phyloP scores from a whole-genome alignment of 1,140 invertebrate genomes.

The Magallana ariakensis region DNA sequence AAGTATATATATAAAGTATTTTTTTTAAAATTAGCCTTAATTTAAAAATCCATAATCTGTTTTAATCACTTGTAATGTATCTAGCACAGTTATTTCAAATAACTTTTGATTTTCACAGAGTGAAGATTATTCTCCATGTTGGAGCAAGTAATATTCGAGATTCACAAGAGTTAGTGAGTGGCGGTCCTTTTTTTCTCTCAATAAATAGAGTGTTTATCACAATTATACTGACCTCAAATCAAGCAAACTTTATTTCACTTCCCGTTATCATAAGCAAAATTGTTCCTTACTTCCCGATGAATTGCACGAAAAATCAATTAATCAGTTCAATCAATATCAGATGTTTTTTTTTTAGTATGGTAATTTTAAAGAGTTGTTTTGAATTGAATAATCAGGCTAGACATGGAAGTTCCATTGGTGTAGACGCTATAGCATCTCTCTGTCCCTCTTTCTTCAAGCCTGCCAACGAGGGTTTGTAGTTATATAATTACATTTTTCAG shows the following conservation, averaged over 20 bases:
- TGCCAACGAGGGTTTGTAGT: slow-evolving; percentile 77
- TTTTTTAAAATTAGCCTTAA: no score
- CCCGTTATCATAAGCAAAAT: no score
- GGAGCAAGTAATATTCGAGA: slow-evolving; percentile 87
- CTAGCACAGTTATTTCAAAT: slow-evolving; percentile 54
- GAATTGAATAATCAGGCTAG: slow-evolving; percentile 82
- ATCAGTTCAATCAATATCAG: neutral
- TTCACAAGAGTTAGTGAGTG: slow-evolving; percentile 85
- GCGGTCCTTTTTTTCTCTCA: no score
- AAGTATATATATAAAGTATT: no score
- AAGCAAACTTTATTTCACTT: no score
- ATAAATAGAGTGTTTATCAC: no score
- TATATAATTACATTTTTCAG: neutral
- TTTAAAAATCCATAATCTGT: no score
- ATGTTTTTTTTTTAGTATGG: slow-evolving; percentile 14
- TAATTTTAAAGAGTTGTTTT: no score
- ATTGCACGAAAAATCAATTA: neutral
- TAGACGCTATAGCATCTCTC: slow-evolving; percentile 87
- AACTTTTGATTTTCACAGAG: slow-evolving; percentile 53
- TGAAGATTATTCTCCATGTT: slow-evolving; percentile 87
- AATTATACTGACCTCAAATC: no score
- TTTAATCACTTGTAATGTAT: no score
- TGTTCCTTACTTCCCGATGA: no score
- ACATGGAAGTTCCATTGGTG: slow-evolving; percentile 86
- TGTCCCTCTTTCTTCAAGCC: slow-evolving; percentile 90